Conservation (phyloP, 2,888 invertebrate species). For the Tupiocoris notatus region DNA sequence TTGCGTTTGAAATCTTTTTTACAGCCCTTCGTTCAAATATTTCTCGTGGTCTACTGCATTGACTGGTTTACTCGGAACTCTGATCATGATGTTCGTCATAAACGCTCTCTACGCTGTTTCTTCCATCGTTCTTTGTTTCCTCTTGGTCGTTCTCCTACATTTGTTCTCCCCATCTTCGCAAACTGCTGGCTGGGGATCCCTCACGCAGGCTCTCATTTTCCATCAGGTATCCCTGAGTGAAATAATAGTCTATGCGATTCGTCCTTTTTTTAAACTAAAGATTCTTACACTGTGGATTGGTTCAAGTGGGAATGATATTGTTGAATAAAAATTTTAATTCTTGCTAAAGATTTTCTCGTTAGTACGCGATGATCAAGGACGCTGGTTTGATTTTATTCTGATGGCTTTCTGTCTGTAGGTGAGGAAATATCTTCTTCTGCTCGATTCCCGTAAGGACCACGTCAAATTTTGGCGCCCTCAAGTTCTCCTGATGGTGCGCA, state of each 20-base stretch:
- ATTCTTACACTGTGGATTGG: too few relatives aligned
- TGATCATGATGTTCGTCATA: constrained; percentile 92
- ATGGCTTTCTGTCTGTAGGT: constrained; percentile 66
- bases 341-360: too few relatives aligned
- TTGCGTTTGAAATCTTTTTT: too few relatives aligned
- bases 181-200: constrained; percentile 90
- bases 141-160: constrained; percentile 85
- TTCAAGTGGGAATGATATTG: too few relatives aligned
- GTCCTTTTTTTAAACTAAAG: too few relatives aligned
- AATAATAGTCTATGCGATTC: too few relatives aligned
- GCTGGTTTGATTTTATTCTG: too few relatives aligned
- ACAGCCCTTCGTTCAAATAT: constrained; percentile 90
- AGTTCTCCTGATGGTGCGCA: constrained; percentile 86
- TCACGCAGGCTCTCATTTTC: constrained; percentile 98
- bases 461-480: constrained; percentile 99
- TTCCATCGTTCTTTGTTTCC: constrained; percentile 79
- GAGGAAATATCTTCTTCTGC: constrained; percentile 89
- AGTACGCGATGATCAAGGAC: too few relatives aligned
- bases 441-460: constrained; percentile 95
- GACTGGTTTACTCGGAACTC: constrained; percentile 78
- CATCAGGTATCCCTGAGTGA: constrained; percentile 93
- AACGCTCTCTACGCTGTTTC: constrained; percentile 86
- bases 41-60: constrained; percentile 94
- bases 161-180: constrained; percentile 75
- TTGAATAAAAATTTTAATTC: too few relatives aligned